Base-by-base conservation (phyloP, 1,140 invertebrate species). In the Lycorma delicatula region DNA sequence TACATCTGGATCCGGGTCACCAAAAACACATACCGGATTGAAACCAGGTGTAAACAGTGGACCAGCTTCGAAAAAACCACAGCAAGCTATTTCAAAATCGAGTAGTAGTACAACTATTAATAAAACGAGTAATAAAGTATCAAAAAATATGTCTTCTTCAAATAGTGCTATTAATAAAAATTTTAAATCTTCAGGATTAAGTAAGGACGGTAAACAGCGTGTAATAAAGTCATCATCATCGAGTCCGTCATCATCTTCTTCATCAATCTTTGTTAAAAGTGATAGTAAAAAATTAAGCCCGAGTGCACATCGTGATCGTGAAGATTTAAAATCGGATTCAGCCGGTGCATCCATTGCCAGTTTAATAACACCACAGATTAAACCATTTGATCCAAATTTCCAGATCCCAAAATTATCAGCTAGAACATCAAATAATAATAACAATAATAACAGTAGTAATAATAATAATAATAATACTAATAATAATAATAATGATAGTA, bases 1-100 rank as follows among this genome's bases (percentile, higher is more conserved):
- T 12, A 47, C 60, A 27, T 68, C 66, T 18, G 81, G 74, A 1
- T 79, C 75, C 22, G 83, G 82, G 1, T 85, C 84, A 0, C 83
- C 83, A 0, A 54, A 87, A 85, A 71, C 85, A 12, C 85, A 90
- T 64, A 90, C 88, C 0, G 88, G 89, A 2, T 71, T 91, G 1
- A 92, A 92, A 70, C 87, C 88, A 0, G 88, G 89, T 0, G 87
- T 90, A 0, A 86, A 82, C 56, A 87, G 85, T 62, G 86, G 86
- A 1, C 86, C 86, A 1, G 85, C 85, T 3, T 89, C 85, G 0
- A 88, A 88, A 66, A 89, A 89, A 68, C 81, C 84, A 1, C 81
- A 80, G 68, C 23, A 61, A 28, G 41, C 53, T 12, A 48, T 41
- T 44, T 58, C 54, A 31, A 59, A 60, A 36, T 54, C 50, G 5